A percentile compares a stretch with the other conserved stretches of the same genome.
Evolutionary conservation across 2,888 invertebrate genomes (phyloP).

Genomic region (Apoda limacodes): DNA sequence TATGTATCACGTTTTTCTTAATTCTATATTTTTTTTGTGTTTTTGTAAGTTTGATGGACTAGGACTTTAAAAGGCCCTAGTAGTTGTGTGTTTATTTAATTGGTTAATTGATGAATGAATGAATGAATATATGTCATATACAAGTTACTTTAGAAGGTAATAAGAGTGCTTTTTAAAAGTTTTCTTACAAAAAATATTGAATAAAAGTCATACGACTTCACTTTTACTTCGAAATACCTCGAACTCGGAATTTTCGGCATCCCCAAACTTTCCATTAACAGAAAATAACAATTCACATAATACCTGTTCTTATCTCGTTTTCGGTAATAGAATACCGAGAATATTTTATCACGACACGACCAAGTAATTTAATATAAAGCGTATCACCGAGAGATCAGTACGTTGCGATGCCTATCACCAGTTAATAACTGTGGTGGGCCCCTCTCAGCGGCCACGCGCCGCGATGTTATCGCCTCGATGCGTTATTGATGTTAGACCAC

Average conservation of each 20-base stretch:
- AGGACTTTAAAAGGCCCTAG: no score
- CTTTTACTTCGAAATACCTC: no score
- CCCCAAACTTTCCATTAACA: not conserved
- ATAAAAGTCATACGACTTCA: no score
- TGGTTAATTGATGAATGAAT: no score
- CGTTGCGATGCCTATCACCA: constrained; percentile 57
- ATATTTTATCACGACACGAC: constrained; percentile 68
- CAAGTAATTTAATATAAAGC: constrained; percentile 70
- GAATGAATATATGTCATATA: no score
- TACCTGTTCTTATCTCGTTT: constrained; percentile 59
- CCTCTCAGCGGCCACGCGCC: constrained; percentile 59
- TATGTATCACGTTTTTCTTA: no score
- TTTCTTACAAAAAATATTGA: no score
- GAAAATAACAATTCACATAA: constrained; percentile 26
- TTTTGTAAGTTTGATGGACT: no score
- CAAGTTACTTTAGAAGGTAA: no score
- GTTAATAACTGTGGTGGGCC: constrained; percentile 65
- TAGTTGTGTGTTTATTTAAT: no score
- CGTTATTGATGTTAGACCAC: constrained; percentile 63
- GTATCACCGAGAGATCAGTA: constrained; percentile 68
- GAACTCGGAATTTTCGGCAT: not conserved
- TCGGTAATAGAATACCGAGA: constrained; percentile 66
- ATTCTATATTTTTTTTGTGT: no score
- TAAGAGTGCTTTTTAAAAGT: no score
- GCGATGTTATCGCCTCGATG: constrained; percentile 61